Conservation (phyloP, 2,888 invertebrate species). For the Latrodectus elegans region DNA sequence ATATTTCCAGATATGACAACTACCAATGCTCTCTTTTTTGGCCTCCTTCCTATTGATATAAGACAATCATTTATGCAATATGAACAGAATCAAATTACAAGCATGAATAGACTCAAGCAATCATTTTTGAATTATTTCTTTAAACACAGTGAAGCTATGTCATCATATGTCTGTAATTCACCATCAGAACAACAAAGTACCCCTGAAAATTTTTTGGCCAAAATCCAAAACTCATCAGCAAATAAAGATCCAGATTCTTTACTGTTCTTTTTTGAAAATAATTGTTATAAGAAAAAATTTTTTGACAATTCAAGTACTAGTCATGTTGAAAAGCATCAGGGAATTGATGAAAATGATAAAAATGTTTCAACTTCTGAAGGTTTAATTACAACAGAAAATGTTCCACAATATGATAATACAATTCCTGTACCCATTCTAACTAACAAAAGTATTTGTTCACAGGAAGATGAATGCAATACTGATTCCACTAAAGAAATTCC, state of each 20-base stretch:
- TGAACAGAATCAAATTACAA: constrained; percentile 14
- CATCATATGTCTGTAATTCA: too few species aligned
- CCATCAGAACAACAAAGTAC: background rate
- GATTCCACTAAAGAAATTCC: background rate
- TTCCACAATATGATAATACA: too few species aligned
- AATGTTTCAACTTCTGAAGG: too few species aligned
- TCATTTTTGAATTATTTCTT: constrained; percentile 28
- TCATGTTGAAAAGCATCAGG: too few species aligned
- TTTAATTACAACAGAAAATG: too few species aligned
- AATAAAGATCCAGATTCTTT: background rate
- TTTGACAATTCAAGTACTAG: too few species aligned
- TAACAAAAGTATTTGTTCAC: background rate
- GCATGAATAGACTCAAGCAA: constrained; percentile 28
- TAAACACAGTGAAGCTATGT: background rate
- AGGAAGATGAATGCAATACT: background rate
- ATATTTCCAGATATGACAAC: background rate
- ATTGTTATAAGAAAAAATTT: background rate
- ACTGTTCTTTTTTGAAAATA: background rate
- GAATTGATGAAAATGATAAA: too few species aligned
- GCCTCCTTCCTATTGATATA: constrained; percentile 14
- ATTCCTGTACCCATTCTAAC: background rate
- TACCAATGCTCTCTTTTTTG: constrained; percentile 13
- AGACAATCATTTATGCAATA: constrained; percentile 16
- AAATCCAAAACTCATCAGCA: background rate
- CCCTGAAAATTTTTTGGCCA: background rate